Base-by-base conservation (phyloP, 1,140 invertebrate genomes). In the Chironomus tepperi region DNA sequence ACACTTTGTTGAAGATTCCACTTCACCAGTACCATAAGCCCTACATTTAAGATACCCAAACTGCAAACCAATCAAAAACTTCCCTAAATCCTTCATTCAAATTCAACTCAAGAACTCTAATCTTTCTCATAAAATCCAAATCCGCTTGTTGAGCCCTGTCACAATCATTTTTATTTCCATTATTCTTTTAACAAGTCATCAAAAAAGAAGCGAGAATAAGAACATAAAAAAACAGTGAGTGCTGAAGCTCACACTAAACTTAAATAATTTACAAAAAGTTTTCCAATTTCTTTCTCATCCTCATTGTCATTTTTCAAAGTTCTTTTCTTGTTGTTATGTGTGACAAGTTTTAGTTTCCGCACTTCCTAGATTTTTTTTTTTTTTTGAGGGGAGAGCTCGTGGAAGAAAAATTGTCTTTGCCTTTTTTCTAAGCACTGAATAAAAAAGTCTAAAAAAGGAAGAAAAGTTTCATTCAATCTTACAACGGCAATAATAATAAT, bases 221-320 rank as follows among this genome's bases (percentile, higher is more conserved):
- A 34, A 34, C 24, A 34, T 34, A 34, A 34, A 34, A 34, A 34
- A 34, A n/a, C n/a, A n/a, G n/a, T n/a, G 47, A 57, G 12, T 70
- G 18, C 16, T 70, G 65, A 70, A 70, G 18, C 65, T 70, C 16
- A 70, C 16, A 70, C 65, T 70, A 70, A 70, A 70, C 6, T 19
- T 19, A 70, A 70, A 70, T 18, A 19, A 70, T 19, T 19, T 70
- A 70, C n/a, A 9, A 67, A 70, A 70, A 70, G 15, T 70, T 70
- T 70, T 70, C 19, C 65, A 70, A 70, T 70, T 70, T 70, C 16
- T 21, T 21, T 70, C 18, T 57, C 47, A 57, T n/a, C 47, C n/a
- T 57, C 12, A 57, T n/a, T 57, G 12, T 57, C 47, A 57, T 57
- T 57, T 57, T 57, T 3, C n/a, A 34, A 34, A 34, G 24, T 70